Conservation (phyloP, 2,797 vertebrate genomes). For the Schizopygopsis pylzovi region DNA sequence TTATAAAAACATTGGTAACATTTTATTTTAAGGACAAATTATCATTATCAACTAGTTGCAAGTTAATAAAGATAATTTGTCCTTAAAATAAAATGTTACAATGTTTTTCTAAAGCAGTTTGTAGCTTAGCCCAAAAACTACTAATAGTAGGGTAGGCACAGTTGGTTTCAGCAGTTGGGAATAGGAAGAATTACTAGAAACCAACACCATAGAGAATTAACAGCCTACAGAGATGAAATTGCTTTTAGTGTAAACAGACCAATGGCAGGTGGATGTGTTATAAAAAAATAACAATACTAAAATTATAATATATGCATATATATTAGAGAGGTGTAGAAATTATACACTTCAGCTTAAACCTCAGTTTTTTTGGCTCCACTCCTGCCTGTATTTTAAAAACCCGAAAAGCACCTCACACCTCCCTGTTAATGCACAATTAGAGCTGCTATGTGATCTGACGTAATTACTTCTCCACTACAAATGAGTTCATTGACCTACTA, state of each 20-base stretch:
- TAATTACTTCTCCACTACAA: constrained; percentile 39
- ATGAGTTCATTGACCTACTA: constrained; percentile 23
- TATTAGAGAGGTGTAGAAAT: background rate
- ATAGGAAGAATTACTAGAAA: background rate
- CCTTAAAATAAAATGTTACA: too few species aligned
- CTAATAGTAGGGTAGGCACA: background rate
- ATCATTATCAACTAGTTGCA: too few species aligned
- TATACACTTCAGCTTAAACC: background rate
- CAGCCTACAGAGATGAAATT: background rate
- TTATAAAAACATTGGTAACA: too few species aligned
- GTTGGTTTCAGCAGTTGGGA: background rate
- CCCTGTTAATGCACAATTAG: constrained; percentile 42
- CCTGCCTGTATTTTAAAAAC: constrained; percentile 31
- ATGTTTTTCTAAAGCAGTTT: background rate
- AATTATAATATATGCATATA: background rate
- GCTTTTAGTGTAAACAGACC: background rate
- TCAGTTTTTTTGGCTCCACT: background rate
- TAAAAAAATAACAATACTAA: background rate
- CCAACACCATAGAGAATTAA: background rate
- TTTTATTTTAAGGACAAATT: too few species aligned
- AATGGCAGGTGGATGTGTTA: background rate
- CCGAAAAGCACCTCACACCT: constrained; percentile 48
- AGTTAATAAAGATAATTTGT: too few species aligned
- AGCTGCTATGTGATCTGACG: constrained; percentile 17
- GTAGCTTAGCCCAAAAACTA: background rate